phyloP scores from a whole-genome alignment of 2,113 vertebrate species.

The Aegotheles bennettii region DNA sequence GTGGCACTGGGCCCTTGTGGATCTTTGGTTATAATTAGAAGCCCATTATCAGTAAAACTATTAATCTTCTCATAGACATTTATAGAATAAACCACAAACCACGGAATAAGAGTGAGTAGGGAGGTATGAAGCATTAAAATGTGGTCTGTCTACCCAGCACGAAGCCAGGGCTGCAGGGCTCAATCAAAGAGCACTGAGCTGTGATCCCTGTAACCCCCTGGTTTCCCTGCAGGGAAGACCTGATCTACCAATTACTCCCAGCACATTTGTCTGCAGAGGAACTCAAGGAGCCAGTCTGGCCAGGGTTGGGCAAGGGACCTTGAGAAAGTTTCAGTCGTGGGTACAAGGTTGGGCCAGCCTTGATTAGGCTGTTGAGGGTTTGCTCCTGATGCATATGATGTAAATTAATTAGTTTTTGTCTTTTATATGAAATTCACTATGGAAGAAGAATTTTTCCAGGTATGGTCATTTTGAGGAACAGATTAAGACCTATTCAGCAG shows the following conservation, averaged over 20 bases:
- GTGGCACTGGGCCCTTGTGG: neutral
- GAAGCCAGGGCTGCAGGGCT: neutral
- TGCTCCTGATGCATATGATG: neutral
- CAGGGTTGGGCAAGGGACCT: neutral
- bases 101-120: neutral
- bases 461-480: neutral
- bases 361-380: neutral
- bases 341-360: neutral
- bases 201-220: neutral
- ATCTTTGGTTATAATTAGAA: constrained; percentile 21
- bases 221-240: neutral
- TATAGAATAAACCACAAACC: constrained; percentile 55
- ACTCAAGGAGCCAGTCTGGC: neutral
- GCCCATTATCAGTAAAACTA: constrained; percentile 36
- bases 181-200: accelerated
- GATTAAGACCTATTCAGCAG: neutral
- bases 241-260: neutral
- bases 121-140: constrained; percentile 38
- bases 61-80: constrained; percentile 62
- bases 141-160: neutral
- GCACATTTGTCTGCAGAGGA: accelerated
- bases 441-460: neutral
- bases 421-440: neutral
- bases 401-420: neutral
- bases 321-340: neutral